phyloP scores from a whole-genome alignment of 2,797 vertebrate genomes.

The Nasua narica region DNA sequence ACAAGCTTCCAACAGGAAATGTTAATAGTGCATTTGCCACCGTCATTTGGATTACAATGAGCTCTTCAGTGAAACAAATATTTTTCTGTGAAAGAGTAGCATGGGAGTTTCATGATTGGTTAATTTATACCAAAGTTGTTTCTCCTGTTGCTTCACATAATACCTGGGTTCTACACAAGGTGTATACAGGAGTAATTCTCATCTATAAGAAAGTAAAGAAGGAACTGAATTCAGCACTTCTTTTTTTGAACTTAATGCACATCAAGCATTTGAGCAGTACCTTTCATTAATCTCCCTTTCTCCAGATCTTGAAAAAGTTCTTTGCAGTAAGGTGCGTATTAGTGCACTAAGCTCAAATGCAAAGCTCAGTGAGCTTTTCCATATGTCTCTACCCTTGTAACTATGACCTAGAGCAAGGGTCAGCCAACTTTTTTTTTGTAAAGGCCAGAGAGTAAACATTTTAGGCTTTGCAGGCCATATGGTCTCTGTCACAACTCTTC shows the following conservation, averaged over 20 bases:
- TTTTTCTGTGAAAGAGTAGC: conserved; percentile 54
- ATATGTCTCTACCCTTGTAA: neutral
- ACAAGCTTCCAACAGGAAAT: conserved; percentile 59
- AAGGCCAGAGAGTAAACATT: conserved; percentile 42
- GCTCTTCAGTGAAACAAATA: conserved; percentile 42
- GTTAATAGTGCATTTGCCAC: conserved; percentile 62
- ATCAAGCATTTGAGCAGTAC: neutral
- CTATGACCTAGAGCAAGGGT: neutral
- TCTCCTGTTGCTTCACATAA: conserved; percentile 1
- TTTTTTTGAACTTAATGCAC: neutral
- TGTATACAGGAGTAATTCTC: neutral
- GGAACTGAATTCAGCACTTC: neutral
- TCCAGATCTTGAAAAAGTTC: neutral
- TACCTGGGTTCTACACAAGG: neutral
- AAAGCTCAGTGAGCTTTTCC: neutral
- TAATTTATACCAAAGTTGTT: conserved; percentile 8
- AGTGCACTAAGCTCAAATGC: neutral
- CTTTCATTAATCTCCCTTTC: conserved; percentile 39
- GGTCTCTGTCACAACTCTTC: neutral
- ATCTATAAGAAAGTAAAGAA: neutral
- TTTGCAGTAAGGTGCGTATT: neutral
- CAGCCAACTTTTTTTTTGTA: neutral
- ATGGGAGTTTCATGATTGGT: conserved; percentile 17
- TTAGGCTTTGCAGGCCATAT: conserved; percentile 19
- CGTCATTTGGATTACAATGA: conserved; percentile 44